Base-by-base conservation (phyloP, 2,113 vertebrate genomes). In the Anguilla rostrata region DNA sequence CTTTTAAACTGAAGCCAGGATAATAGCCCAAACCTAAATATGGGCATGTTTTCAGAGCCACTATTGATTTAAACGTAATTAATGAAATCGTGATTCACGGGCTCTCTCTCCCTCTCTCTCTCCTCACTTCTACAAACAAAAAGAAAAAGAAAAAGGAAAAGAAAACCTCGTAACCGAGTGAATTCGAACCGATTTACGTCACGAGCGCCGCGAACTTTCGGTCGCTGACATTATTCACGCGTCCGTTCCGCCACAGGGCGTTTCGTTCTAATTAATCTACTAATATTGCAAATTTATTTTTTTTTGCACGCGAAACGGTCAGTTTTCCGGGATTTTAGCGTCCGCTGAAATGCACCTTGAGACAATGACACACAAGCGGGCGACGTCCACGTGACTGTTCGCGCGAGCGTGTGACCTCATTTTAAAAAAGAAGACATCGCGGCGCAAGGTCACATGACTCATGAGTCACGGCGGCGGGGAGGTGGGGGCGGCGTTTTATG, bases 141-240 rank as follows among this genome's bases (percentile, higher is more conserved):
- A 40, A n/a, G 53, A 22, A 53, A 56, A 11, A 34, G 34, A 34
- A 34, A 34, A 34, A 34, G 34, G 1, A 34, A 34, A 34, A 1
- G n/a, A n/a, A n/a, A n/a, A n/a, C n/a, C 15, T 60, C 39, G 57
- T 43, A 82, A n/a, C 14, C 39, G 34, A 39, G 16, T 18, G 41
- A 46, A 53, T 43, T 86, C 78, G 82, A 81, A 41, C 39, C 5
- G 53, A 49, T 22, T 80, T 39, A 16, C 22, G 60, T 81, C 12
- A 39, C 78, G 34, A 4, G 14, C 39, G 46, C 43, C 41, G 40
- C 18, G 22, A 81, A 66, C 78, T 66, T 86, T 57, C 78, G 40
- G 53, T 66, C 34, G 56, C 12, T 63, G 66, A 86, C 60, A 86
- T 86, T 86, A 86, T 86, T 86, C 57, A 86, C 78, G 34, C 22